phyloP scores from a whole-genome alignment of 2,888 invertebrate species.

The Augiades crinisus region DNA sequence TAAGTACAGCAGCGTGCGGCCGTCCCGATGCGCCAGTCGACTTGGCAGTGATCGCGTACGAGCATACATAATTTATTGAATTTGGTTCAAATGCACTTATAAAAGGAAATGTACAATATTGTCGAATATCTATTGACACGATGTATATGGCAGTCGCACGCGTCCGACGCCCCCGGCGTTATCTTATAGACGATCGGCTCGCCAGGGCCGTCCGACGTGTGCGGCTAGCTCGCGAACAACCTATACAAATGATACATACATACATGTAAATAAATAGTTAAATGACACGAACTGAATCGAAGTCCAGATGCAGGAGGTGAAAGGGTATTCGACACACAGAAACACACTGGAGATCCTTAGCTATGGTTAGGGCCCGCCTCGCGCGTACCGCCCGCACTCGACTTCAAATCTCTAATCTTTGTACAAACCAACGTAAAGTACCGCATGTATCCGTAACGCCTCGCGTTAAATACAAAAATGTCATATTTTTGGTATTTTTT shows the following conservation, averaged over 20 bases:
- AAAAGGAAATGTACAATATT: conserved; percentile 7
- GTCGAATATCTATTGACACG: not conserved
- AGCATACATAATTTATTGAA: conserved; percentile 16
- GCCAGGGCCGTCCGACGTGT: not conserved
- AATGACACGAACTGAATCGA: conserved; percentile 7
- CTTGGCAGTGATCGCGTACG: conserved; percentile 17
- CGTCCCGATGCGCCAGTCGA: conserved; percentile 13
- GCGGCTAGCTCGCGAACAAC: not conserved
- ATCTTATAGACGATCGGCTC: not conserved
- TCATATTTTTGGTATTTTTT: conserved; percentile 22
- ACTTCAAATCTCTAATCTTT: conserved; percentile 10
- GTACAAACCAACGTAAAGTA: conserved; percentile 11
- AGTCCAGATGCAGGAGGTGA: conserved; percentile 44
- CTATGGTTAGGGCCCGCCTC: conserved; percentile 41
- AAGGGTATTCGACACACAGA: conserved; percentile 48
- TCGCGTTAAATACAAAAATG: conserved; percentile 19
- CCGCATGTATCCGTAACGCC: conserved; percentile 11
- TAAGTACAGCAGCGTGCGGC: conserved; percentile 20
- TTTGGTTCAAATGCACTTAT: conserved; percentile 16
- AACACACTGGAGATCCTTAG: conserved; percentile 51
- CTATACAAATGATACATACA: conserved; percentile 1
- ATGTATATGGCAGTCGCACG: not conserved
- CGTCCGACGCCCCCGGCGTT: not conserved
- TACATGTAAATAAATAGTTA: conserved; percentile 13
- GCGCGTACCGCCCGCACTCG: conserved; percentile 37